These are phyloP conservation scores for Oegoconia quadripuncta DNA, from an alignment of 2,888 invertebrate species.

Conservation along the genomic window DNA sequence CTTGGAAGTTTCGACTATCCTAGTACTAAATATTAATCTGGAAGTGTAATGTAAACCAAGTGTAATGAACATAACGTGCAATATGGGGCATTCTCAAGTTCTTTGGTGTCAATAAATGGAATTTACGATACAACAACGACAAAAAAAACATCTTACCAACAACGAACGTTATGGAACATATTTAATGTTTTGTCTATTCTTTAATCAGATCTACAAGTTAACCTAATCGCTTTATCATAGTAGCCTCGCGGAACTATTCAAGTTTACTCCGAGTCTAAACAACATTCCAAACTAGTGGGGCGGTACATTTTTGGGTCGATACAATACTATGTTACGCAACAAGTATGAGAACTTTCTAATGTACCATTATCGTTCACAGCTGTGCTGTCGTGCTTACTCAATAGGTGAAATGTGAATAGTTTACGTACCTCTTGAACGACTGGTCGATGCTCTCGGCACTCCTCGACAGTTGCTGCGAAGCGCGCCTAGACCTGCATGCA, in stretches of 20 bases:
- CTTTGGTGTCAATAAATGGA: too few relatives aligned
- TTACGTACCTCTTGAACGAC: constrained; percentile 81
- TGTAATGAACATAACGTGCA: too few relatives aligned
- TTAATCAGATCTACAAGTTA: too few relatives aligned
- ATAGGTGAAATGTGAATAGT: constrained; percentile 5
- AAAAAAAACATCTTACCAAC: too few relatives aligned
- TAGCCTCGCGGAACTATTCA: constrained; percentile 2
- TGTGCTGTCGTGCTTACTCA: not conserved
- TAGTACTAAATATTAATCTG: too few relatives aligned
- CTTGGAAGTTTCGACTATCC: too few relatives aligned
- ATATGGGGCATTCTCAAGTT: too few relatives aligned
- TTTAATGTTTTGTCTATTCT: too few relatives aligned
- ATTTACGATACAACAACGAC: too few relatives aligned
- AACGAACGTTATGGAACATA: too few relatives aligned
- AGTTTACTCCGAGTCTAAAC: constrained; percentile 20
- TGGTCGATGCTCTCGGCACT: constrained; percentile 83
- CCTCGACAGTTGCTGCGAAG: constrained; percentile 89
- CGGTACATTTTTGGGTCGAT: constrained; percentile 16
- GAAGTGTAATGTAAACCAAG: too few relatives aligned
- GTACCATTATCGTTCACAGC: not conserved
- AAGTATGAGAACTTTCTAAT: constrained; percentile 13
- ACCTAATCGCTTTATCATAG: too few relatives aligned
- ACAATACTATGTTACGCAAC: constrained; percentile 19
- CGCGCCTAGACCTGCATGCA: constrained; percentile 90
- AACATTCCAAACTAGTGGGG: constrained; percentile 28